phyloP scores from a whole-genome alignment of 1,140 invertebrate species.

The Heliconius melpomene region DNA sequence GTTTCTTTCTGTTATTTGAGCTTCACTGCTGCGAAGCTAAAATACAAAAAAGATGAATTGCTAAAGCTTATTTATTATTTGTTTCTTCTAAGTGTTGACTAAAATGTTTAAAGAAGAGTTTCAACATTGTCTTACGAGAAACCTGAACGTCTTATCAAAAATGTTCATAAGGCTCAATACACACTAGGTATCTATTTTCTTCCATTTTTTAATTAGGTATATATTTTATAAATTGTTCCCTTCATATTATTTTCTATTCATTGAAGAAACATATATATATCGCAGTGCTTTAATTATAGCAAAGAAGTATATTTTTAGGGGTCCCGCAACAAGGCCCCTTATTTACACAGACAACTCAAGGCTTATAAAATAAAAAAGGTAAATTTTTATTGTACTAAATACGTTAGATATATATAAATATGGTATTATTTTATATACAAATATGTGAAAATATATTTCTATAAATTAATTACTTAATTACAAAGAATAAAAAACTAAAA shows the following conservation, averaged over 20 bases:
- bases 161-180: neutral
- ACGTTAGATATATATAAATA: neutral
- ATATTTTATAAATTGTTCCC: neutral
- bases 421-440: too few relatives aligned
- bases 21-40: too few relatives aligned
- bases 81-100: neutral
- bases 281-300: neutral
- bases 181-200: neutral
- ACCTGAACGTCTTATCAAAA: constrained; percentile 1
- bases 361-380: neutral
- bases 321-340: neutral
- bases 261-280: neutral
- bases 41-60: too few relatives aligned
- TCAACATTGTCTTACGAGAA: neutral
- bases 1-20: too few relatives aligned
- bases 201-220: neutral
- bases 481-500: too few relatives aligned
- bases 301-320: neutral
- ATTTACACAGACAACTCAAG: neutral
- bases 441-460: too few relatives aligned
- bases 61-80: too few relatives aligned
- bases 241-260: neutral
- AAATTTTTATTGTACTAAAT: neutral
- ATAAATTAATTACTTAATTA: too few relatives aligned
- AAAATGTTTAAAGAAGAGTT: neutral